Base-by-base conservation (phyloP, 1,140 invertebrate genomes). In the Drosophila grimshawi region DNA sequence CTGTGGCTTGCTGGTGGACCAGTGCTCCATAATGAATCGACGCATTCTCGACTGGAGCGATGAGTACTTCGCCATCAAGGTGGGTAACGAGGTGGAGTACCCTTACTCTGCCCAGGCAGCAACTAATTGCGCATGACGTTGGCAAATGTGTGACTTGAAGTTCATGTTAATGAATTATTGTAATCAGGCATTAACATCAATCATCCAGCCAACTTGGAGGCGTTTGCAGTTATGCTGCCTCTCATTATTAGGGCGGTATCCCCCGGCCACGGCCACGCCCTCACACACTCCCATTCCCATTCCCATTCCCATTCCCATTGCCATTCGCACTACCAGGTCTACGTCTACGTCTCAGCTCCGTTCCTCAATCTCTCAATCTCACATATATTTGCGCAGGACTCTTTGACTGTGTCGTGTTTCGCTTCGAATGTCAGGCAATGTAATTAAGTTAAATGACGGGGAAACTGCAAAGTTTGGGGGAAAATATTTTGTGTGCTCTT, bases 11-110 rank as follows among this genome's bases (percentile, higher is more conserved):
- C 92, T 98, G 30, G 95, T 98, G 62, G 97, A 98, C 90, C 97
- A 98, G 92, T 97, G 96, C 3, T 91, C 98, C n/a, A 95, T 95
- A 56, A 92, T 98, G 76, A 98, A 98, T 93, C 93, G 97, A 70
- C 93, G 96, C 67, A 94, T 95, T 69, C 95, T 97, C 76, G 95
- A 97, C 80, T 94, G 95, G 86, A 94, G 94, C 60, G 94, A 95
- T 49, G 94, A 96, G 57, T 95, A 94, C 92, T 96, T 98, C 19
- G 97, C 97, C 93, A 97, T 96, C 6, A 97, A 97, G 94, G 96
- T 97, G 93, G 85, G 65, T 61, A 29, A 5, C n/a, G 85, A 11
- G 2, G 27, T n/a, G 37, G 27, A 6, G 7, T 32, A 53, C 3
- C 7, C 33, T 32, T 37, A 11, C 43, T n/a, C 56, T 49, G 33